Percentiles rank a stretch among this genome's conserved stretches.
Conservation (phyloP, 2,113 vertebrate genomes). For the Hippocampus guttulatus region DNA sequence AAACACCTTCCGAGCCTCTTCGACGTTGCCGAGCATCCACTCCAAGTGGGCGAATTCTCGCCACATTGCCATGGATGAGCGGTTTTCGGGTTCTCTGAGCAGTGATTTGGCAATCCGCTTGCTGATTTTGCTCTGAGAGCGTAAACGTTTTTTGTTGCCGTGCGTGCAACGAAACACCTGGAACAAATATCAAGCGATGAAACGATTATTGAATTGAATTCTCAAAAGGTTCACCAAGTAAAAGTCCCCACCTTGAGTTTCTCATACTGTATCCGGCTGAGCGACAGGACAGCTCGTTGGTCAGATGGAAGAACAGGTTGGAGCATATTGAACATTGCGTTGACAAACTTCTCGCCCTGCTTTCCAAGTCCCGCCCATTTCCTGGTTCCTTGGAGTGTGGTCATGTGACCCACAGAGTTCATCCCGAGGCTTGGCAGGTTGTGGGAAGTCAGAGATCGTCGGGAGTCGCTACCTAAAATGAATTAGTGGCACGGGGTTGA, state of each 20-base stretch:
- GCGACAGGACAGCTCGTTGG: constrained; percentile 72
- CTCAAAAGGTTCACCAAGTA: background rate
- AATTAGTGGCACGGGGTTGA: background rate
- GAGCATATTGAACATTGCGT: constrained; percentile 75
- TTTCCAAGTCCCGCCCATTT: constrained; percentile 74
- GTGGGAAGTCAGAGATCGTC: constrained; percentile 72
- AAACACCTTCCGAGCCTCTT: constrained; percentile 89
- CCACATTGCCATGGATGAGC: constrained; percentile 83
- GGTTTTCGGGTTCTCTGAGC: constrained; percentile 86
- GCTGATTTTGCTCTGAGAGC: constrained; percentile 84
- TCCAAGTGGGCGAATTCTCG: constrained; percentile 88
- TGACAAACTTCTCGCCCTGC: constrained; percentile 86
- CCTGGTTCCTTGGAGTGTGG: constrained; percentile 59
- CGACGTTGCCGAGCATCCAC: constrained; percentile 86
- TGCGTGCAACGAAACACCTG: constrained; percentile 80
- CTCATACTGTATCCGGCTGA: constrained; percentile 87
- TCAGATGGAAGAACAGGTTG: constrained; percentile 71
- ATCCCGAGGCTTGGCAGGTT: constrained; percentile 68
- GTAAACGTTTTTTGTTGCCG: constrained; percentile 82
- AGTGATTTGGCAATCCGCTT: constrained; percentile 85
- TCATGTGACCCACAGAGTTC: constrained; percentile 78
- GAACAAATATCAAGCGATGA: background rate
- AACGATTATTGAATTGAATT: background rate
- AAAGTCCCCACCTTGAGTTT: constrained; percentile 81
- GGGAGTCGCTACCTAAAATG: constrained; percentile 46